phyloP scores from a whole-genome alignment of 2,797 vertebrate genomes.

The Oophaga sylvatica region DNA sequence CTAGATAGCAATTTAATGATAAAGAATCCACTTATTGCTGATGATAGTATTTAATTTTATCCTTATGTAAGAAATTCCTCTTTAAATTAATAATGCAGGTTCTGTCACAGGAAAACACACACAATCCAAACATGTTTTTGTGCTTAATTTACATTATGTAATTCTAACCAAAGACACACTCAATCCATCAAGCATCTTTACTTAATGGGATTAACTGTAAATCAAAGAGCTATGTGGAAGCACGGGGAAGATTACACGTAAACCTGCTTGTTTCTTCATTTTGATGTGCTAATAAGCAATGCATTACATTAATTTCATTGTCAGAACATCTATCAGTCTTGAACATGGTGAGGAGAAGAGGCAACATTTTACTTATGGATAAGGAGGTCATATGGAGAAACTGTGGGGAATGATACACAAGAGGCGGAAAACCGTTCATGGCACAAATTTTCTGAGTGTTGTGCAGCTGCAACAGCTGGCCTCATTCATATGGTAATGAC shows the following conservation, averaged over 20 bases:
- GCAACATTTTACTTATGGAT: conserved; percentile 34
- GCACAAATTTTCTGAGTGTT: conserved; percentile 29
- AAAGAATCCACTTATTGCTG: not conserved
- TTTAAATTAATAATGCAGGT: not conserved
- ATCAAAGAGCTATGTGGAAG: conserved; percentile 4
- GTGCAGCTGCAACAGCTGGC: conserved; percentile 60
- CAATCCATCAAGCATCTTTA: not conserved
- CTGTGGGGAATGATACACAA: conserved; percentile 43
- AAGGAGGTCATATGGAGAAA: conserved; percentile 47
- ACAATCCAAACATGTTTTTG: not conserved
- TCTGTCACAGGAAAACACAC: not conserved
- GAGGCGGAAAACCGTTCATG: conserved; percentile 27
- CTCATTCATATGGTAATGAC: conserved; percentile 59
- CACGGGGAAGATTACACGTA: not conserved
- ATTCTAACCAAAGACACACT: not conserved
- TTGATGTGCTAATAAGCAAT: not conserved
- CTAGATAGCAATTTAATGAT: not conserved
- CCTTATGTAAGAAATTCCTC: not conserved
- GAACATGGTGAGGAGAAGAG: not conserved
- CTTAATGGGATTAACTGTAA: conserved; percentile 30
- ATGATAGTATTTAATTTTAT: not conserved
- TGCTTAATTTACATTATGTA: not conserved
- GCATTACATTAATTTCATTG: not conserved
- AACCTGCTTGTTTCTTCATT: not conserved
- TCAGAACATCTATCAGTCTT: not conserved